Conservation (phyloP, 1,140 invertebrate species). For the Micrasema longulum region DNA sequence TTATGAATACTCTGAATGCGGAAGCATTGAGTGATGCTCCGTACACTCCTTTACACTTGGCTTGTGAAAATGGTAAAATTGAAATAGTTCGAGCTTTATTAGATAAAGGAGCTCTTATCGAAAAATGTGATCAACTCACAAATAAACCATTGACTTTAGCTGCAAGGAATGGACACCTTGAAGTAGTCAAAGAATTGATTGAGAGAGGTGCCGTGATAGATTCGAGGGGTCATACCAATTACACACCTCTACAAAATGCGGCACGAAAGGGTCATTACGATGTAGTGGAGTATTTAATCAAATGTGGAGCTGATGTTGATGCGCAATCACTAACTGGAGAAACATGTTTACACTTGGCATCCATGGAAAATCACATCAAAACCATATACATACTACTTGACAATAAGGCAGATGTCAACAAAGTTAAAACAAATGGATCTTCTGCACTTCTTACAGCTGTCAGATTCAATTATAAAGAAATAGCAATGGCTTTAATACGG, state of each 20-base stretch:
- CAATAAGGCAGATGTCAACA: neutral
- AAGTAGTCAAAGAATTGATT: neutral
- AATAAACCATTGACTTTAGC: neutral
- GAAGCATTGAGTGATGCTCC: too few species aligned
- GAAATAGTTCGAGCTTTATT: neutral
- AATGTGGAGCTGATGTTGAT: neutral
- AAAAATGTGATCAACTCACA: neutral
- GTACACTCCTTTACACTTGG: neutral
- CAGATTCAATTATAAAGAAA: slow-evolving; percentile 1
- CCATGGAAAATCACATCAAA: neutral
- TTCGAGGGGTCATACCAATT: neutral
- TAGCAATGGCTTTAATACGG: neutral
- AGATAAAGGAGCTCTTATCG: neutral
- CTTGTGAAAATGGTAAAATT: neutral
- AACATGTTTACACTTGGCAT: neutral
- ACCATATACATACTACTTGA: neutral
- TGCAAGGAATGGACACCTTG: neutral
- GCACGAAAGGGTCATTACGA: neutral
- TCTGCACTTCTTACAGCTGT: neutral
- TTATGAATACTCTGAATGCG: too few species aligned
- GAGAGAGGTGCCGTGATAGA: neutral
- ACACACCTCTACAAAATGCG: neutral
- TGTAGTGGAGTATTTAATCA: neutral
- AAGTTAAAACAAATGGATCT: neutral
- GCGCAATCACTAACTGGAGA: neutral